Percentiles rank a stretch among this genome's conserved stretches.
Conservation (phyloP, 2,113 vertebrate genomes). For the Bubo blakistoni region DNA sequence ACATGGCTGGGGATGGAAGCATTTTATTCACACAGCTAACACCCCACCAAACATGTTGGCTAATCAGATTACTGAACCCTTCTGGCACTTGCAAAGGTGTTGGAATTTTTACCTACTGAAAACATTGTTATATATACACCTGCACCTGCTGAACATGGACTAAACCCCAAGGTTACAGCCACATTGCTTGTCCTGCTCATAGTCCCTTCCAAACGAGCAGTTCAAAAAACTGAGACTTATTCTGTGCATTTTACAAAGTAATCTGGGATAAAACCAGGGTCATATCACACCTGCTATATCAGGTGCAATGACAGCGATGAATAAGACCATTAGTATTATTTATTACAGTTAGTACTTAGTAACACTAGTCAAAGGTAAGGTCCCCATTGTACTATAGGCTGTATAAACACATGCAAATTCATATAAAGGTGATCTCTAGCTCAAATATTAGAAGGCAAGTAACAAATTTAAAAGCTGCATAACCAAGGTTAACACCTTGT, state of each 20-base stretch:
- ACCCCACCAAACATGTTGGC: background rate
- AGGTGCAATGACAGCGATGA: background rate
- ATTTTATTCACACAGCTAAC: background rate
- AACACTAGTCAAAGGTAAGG: background rate
- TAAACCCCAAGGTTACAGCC: constrained; percentile 2
- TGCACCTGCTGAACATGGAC: constrained; percentile 2
- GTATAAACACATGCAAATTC: background rate
- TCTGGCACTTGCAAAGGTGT: background rate
- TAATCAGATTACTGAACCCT: constrained; percentile 29
- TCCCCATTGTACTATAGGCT: background rate
- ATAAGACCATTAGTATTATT: background rate
- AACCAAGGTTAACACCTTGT: background rate
- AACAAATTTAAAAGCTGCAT: background rate
- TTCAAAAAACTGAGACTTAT: background rate
- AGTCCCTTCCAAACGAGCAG: background rate
- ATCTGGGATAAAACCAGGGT: background rate
- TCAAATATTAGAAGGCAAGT: background rate
- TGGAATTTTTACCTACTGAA: constrained; percentile 18
- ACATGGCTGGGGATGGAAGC: background rate
- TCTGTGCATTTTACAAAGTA: background rate
- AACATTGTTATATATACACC: background rate
- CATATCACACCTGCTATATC: background rate
- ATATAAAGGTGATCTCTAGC: background rate
- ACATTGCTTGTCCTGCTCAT: background rate
- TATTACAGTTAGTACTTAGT: background rate